A percentile compares a stretch with the other conserved stretches of the same genome.
Evolutionary conservation across 2,797 vertebrate species (phyloP).

Genomic region (Holocentrus rufus): DNA sequence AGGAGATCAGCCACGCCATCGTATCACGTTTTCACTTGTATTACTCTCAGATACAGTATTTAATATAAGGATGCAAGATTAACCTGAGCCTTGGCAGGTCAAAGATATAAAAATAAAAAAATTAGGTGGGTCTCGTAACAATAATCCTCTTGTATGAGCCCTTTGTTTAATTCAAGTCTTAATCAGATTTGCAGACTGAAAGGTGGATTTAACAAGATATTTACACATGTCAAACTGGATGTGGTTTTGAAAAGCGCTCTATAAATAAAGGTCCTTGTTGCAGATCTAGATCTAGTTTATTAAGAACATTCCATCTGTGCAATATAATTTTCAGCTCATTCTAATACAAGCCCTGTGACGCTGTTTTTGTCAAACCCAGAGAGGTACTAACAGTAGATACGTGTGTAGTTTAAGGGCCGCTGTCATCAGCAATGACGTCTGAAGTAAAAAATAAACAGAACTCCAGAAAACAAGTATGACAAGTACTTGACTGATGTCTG

Average conservation of each 20-base stretch:
- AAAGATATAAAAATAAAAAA: not conserved
- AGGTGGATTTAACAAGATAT: not conserved
- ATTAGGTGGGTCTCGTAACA: not conserved
- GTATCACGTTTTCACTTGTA: constrained; percentile 4
- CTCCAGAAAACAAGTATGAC: constrained; percentile 58
- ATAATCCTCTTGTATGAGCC: not conserved
- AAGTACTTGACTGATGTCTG: constrained; percentile 64
- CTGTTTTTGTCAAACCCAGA: not conserved
- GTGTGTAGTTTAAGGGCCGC: constrained; percentile 29
- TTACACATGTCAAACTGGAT: not conserved
- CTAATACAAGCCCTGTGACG: not conserved
- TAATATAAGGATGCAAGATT: not conserved
- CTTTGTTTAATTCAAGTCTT: not conserved
- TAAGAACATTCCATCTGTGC: not conserved
- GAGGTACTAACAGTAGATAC: constrained; percentile 16
- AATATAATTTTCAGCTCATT: not conserved
- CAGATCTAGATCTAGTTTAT: not conserved
- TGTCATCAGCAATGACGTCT: constrained; percentile 45
- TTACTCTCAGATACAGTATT: not conserved
- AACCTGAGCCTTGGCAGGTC: too few relatives aligned
- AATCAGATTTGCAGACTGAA: too few relatives aligned
- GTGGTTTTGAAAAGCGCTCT: too few relatives aligned
- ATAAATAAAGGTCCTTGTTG: too few relatives aligned
- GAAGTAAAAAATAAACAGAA: constrained; percentile 15
- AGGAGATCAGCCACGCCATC: constrained; percentile 40